Percentiles rank a stretch among this genome's conserved stretches.
These are phyloP conservation scores for Metalampra italica DNA, from an alignment of 2,888 invertebrate species.

Conservation along the genomic window DNA sequence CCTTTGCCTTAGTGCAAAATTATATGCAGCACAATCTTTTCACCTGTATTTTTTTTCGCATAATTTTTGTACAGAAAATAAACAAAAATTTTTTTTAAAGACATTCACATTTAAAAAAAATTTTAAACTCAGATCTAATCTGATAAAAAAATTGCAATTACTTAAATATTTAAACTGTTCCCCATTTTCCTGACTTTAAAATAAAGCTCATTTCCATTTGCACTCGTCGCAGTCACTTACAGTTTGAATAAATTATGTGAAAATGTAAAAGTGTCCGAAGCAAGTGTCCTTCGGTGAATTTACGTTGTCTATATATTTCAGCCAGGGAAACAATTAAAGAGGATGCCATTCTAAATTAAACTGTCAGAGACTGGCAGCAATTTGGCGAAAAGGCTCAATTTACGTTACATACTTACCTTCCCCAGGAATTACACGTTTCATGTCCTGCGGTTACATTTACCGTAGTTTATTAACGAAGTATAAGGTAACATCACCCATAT, in stretches of 20 bases:
- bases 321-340: constrained; percentile 47
- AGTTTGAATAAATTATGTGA: constrained; percentile 22
- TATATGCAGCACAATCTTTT: no score
- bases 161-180: background rate
- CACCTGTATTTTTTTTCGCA: no score
- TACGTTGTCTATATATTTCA: constrained; percentile 48
- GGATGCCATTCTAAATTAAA: constrained; percentile 59
- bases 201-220: background rate
- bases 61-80: no score
- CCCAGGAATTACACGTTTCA: constrained; percentile 9
- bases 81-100: no score
- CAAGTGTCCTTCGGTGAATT: constrained; percentile 41
- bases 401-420: constrained; percentile 31
- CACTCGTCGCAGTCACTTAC: background rate
- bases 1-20: no score
- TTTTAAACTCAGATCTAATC: no score
- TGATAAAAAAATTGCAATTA: background rate
- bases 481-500: no score
- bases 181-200: no score
- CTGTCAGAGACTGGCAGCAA: constrained; percentile 41
- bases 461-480: background rate
- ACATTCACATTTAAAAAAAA: no score
- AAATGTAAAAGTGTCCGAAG: constrained; percentile 24
- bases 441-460: background rate
- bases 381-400: constrained; percentile 37